Conservation (phyloP, 2,113 vertebrate species). For the Otis tarda region DNA sequence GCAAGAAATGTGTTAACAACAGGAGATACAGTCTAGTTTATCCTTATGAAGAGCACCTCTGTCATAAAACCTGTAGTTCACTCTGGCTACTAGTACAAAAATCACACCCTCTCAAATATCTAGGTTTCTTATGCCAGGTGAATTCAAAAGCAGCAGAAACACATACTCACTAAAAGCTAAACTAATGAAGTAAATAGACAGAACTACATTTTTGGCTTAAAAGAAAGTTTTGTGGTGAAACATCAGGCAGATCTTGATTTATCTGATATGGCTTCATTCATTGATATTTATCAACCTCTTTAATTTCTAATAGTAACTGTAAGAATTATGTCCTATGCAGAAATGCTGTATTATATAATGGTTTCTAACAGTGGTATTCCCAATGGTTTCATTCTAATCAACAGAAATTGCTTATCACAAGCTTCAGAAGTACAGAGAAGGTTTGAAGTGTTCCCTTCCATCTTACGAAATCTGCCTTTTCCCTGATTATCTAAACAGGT, state of each 20-base stretch:
- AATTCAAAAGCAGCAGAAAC: not conserved
- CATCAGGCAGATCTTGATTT: not conserved
- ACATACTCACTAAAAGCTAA: not conserved
- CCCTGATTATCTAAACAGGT: not conserved
- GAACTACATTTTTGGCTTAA: not conserved
- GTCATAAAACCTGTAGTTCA: not conserved
- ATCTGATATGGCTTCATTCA: not conserved
- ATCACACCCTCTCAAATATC: not conserved
- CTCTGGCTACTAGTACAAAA: not conserved
- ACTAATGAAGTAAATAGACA: not conserved
- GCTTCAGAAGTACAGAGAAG: not conserved
- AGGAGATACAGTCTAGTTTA: not conserved
- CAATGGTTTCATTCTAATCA: not conserved
- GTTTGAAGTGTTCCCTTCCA: not conserved
- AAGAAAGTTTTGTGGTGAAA: not conserved
- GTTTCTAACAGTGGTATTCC: not conserved
- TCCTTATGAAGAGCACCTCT: not conserved
- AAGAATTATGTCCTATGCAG: not conserved
- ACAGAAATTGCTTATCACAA: not conserved
- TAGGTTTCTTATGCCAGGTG: not conserved
- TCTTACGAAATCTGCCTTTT: not conserved
- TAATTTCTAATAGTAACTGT: not conserved
- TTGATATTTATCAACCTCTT: not conserved
- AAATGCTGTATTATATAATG: not conserved
- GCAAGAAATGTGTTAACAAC: not conserved